Evolutionary conservation across 2,888 invertebrate species (phyloP).

Genomic region (Agonopterix alstromeriana): DNA sequence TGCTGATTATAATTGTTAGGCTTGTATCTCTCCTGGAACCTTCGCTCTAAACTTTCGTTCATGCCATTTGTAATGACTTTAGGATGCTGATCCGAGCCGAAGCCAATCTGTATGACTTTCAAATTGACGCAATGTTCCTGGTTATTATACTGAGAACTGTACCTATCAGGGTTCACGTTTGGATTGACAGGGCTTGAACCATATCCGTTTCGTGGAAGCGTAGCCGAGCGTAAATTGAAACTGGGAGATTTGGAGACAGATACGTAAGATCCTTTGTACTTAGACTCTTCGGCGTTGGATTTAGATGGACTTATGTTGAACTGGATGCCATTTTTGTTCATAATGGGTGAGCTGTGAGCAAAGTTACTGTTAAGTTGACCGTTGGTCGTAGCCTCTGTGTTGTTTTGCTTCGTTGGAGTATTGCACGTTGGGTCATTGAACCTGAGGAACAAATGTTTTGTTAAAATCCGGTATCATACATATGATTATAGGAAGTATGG

Average conservation of each 20-base stretch:
- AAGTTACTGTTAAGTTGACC: slow-evolving; percentile 52
- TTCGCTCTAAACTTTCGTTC: slow-evolving; percentile 61
- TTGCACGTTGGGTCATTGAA: slow-evolving; percentile 81
- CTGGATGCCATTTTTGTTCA: slow-evolving; percentile 75
- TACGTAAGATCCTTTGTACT: slow-evolving; percentile 55
- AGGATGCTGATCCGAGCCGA: slow-evolving; percentile 77
- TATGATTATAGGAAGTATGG: no score
- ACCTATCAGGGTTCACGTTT: slow-evolving; percentile 65
- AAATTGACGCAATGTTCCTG: slow-evolving; percentile 73
- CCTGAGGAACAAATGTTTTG: slow-evolving; percentile 38
- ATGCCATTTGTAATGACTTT: slow-evolving; percentile 70
- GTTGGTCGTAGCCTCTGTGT: slow-evolving; percentile 35
- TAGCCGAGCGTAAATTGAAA: slow-evolving; percentile 79
- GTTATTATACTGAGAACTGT: slow-evolving; percentile 72
- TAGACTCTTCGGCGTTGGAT: slow-evolving; percentile 62
- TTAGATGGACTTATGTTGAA: slow-evolving; percentile 70
- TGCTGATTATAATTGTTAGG: slow-evolving; percentile 60
- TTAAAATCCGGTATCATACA: no score
- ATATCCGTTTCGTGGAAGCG: slow-evolving; percentile 83
- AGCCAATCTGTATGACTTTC: slow-evolving; percentile 79
- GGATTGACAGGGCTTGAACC: slow-evolving; percentile 52
- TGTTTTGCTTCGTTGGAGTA: slow-evolving; percentile 45
- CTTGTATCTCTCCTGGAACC: slow-evolving; percentile 72
- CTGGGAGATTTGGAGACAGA: slow-evolving; percentile 64
- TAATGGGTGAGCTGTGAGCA: slow-evolving; percentile 70